Evolutionary conservation across 2,113 vertebrate species (phyloP).

Genomic region (Laticauda laticaudata): DNA sequence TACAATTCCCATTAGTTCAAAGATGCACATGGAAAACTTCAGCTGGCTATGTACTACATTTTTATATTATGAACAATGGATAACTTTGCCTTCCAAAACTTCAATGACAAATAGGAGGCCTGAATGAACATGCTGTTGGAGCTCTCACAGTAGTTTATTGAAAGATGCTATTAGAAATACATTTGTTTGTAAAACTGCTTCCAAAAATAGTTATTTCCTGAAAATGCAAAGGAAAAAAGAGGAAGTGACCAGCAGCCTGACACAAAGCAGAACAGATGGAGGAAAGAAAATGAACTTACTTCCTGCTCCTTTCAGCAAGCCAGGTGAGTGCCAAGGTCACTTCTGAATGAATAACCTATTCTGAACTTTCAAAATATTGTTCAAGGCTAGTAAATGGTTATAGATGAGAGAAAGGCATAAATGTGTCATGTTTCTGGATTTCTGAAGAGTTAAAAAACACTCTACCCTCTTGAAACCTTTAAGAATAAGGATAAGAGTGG

Average conservation of each 20-base stretch:
- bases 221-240: not conserved
- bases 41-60: not conserved
- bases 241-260: not conserved
- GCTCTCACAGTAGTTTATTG: not conserved
- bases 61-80: not conserved
- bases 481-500: not conserved
- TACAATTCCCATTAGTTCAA: not conserved
- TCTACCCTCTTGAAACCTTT: conserved; percentile 1
- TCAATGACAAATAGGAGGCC: not conserved
- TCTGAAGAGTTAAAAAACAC: not conserved
- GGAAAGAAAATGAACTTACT: not conserved
- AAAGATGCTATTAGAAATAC: not conserved
- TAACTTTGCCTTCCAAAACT: not conserved
- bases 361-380: conserved; percentile 13
- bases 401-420: not conserved
- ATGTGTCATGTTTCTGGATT: conserved; percentile 19
- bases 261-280: not conserved
- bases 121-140: not conserved
- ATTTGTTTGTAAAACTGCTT: not conserved
- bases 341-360: not conserved
- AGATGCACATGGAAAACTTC: not conserved
- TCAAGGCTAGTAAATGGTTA: not conserved
- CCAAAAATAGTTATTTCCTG: not conserved
- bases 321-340: not conserved
- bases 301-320: not conserved